Conservation (phyloP, 1,140 invertebrate species). For the Plectrocnemia conspersa region DNA sequence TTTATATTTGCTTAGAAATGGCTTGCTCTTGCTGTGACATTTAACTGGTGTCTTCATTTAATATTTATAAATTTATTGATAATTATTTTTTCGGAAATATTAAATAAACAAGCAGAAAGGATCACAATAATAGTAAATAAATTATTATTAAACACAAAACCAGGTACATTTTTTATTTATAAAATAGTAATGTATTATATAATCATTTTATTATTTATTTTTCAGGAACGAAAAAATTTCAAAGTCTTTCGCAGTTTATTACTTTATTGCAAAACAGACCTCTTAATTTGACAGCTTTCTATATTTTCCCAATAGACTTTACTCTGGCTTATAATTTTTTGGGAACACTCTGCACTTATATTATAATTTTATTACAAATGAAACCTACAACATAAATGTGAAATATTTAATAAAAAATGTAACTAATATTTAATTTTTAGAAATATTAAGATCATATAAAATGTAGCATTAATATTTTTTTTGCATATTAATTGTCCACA, state of each 20-base stretch:
- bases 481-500: too few species aligned
- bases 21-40: too few species aligned
- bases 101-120: background rate
- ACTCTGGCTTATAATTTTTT: background rate
- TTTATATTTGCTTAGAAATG: too few species aligned
- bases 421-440: too few species aligned
- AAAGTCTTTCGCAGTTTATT: background rate
- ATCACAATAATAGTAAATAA: background rate
- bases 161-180: too few species aligned
- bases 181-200: too few species aligned
- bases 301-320: background rate
- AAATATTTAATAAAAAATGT: too few species aligned
- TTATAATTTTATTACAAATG: constrained; percentile 1
- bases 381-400: too few species aligned
- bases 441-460: too few species aligned
- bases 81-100: background rate
- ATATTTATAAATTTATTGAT: too few species aligned
- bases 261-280: background rate
- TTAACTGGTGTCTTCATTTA: too few species aligned
- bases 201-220: background rate
- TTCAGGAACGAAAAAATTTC: background rate
- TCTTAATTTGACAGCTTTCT: background rate
- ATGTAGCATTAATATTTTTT: too few species aligned
- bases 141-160: background rate
- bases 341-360: background rate